A percentile compares a stretch with the other conserved stretches of the same genome.
Evolutionary conservation across 2,797 vertebrate species (phyloP).

Genomic region (Epinephelus malabaricus): DNA sequence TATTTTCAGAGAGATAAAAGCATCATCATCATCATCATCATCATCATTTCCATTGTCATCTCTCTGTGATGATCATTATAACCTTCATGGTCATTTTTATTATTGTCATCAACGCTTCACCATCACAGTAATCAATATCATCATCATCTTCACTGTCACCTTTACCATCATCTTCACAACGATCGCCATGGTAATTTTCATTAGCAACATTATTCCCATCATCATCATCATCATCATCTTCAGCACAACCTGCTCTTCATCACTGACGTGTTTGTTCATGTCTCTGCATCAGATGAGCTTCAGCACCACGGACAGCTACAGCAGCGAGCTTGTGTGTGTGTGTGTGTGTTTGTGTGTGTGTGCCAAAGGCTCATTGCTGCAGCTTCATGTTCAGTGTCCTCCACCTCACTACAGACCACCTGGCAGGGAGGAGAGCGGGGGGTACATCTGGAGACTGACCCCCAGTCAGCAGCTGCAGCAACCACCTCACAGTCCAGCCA

Average conservation of each 20-base stretch:
- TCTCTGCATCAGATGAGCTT: neutral
- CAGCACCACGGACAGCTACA: conserved; percentile 43
- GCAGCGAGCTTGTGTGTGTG: too few relatives aligned
- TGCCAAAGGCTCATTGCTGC: too few relatives aligned
- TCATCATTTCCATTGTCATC: too few relatives aligned
- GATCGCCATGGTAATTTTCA: conserved; percentile 1
- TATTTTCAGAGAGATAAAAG: neutral
- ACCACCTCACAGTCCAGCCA: too few relatives aligned
- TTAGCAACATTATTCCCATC: conserved; percentile 17
- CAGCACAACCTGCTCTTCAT: neutral
- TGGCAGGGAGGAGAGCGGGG: too few relatives aligned
- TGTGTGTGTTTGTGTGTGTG: too few relatives aligned
- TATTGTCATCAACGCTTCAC: conserved; percentile 20
- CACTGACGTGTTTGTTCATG: neutral
- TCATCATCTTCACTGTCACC: conserved; percentile 34
- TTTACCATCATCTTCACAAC: conserved; percentile 37
- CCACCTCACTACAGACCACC: too few relatives aligned
- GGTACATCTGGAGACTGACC: too few relatives aligned
- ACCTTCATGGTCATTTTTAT: conserved; percentile 30
- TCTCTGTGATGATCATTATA: conserved; percentile 11
- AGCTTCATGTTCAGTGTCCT: too few relatives aligned
- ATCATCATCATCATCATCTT: neutral
- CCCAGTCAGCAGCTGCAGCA: too few relatives aligned
- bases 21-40: neutral
- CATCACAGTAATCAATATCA: conserved; percentile 7